Evolutionary conservation across 2,113 vertebrate species (phyloP).

Genomic region (Rattus rattus): DNA sequence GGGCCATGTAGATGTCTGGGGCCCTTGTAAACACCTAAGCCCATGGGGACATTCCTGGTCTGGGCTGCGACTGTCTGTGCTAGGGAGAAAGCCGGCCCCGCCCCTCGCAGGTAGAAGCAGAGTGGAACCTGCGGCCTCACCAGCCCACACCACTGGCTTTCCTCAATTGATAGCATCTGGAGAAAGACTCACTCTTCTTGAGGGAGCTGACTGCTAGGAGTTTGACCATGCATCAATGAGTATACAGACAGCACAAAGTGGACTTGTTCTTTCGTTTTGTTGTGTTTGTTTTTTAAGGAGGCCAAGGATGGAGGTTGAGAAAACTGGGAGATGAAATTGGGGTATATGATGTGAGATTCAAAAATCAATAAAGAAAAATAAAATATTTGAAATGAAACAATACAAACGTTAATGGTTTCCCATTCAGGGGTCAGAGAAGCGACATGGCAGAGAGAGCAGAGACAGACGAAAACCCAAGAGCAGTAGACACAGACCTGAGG

Average conservation of each 20-base stretch:
- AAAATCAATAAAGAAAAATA: not conserved
- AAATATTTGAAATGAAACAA: slow-evolving; percentile 30
- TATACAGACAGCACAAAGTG: not conserved
- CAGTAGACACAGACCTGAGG: not conserved
- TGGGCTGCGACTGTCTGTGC: not conserved
- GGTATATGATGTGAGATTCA: not conserved
- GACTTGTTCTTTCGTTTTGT: not conserved
- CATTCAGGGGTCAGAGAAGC: not conserved
- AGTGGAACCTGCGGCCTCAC: not conserved
- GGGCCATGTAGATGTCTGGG: not conserved
- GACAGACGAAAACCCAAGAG: not conserved
- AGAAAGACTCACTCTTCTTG: not conserved
- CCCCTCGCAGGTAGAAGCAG: not conserved
- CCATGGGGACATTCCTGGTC: not conserved
- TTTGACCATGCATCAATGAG: not conserved
- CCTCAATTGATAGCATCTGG: not conserved
- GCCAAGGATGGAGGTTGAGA: not conserved
- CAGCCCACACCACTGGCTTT: not conserved
- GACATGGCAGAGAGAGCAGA: not conserved
- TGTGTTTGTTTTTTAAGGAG: not conserved
- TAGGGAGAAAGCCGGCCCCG: not conserved
- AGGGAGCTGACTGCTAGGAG: not conserved
- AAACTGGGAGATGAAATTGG: not conserved
- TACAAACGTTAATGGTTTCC: not conserved
- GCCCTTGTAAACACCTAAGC: not conserved